Evolutionary conservation across 2,113 vertebrate genomes (phyloP), one percentile per base, ranked within the genome.

Genomic region (Callipepla squamata): DNA sequence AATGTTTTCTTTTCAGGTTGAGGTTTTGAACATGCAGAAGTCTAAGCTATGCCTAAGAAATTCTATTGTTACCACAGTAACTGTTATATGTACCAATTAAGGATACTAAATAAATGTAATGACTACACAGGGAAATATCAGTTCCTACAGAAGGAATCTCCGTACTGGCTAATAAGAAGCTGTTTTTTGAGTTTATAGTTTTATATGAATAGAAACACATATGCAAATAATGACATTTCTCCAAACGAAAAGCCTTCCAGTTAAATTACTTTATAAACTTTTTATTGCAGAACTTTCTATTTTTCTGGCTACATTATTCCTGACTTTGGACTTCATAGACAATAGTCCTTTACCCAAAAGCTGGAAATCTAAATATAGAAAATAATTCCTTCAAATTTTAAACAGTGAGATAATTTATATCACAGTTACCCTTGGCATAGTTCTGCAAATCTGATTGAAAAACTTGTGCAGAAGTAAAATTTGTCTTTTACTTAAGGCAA

Each of bases 41-140:
- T 58, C 32, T 55, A 14, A 40, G 25, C 38, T 40, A 18, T 63
- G 36, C 34, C 61, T 63, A 40, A 63, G 9, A 89, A 79, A 81
- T 68, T 68, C 66, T 59, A 38, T 23, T 42, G 65, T 84, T 94
- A 72, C 87, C 69, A 91, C 51, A 87, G 91, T 74, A 94, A 93
- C 66, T 4, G 13, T 38, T 26, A 47, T n/a, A 65, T 30, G 72
- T 7, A 72, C 15, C 13, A 81, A 19, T 48, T 78, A 89, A 89
- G 74, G 30, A 73, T 16, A 40, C 2, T 21, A 76, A 76, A 30
- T 21, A 76, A 76, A 30, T n/a, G n/a, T 57, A 88, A 77, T 17
- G 75, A 53, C 6, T n/a, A 70, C 38, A 63, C 18, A 73, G 19
- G 48, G 7, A 72, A 75, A 78, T 61, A 91, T 3, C 26, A 70